Conservation (phyloP, 2,797 vertebrate species). For the Valencia hispanica region DNA sequence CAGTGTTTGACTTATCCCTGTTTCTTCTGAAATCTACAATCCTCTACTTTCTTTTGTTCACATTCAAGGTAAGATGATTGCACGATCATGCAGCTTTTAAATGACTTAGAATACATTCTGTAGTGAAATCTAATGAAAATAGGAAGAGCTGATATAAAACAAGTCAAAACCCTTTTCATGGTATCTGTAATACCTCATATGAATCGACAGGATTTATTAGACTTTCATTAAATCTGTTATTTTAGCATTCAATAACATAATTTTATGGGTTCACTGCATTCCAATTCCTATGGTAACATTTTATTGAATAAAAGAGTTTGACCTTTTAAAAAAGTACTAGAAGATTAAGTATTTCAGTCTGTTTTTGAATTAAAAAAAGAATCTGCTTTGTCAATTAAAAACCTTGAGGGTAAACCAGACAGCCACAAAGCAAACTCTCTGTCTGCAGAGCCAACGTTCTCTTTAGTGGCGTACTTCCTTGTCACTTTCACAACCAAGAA, state of each 20-base stretch:
- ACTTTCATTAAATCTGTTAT: no score
- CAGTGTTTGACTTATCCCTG: no score
- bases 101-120: background rate
- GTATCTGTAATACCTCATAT: slow-evolving; percentile 49
- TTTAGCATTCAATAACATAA: no score
- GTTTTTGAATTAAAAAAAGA: slow-evolving; percentile 5
- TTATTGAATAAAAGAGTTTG: slow-evolving; percentile 18
- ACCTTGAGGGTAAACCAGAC: slow-evolving; percentile 35
- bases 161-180: slow-evolving; percentile 43
- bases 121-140: slow-evolving; percentile 29
- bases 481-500: slow-evolving; percentile 58
- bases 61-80: no score
- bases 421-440: slow-evolving; percentile 16
- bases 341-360: background rate
- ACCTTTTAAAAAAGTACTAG: background rate
- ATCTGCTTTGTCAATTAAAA: slow-evolving; percentile 29
- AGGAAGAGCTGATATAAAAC: slow-evolving; percentile 34
- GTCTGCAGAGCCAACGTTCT: slow-evolving; percentile 31
- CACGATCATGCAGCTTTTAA: background rate
- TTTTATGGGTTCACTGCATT: slow-evolving; percentile 34
- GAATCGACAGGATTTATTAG: no score
- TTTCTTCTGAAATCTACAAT: no score
- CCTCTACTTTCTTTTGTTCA: no score
- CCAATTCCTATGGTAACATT: background rate
- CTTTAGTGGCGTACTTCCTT: slow-evolving; percentile 45